Evolutionary conservation across 2,797 vertebrate species (phyloP).

Genomic region (Potorous gilbertii): DNA sequence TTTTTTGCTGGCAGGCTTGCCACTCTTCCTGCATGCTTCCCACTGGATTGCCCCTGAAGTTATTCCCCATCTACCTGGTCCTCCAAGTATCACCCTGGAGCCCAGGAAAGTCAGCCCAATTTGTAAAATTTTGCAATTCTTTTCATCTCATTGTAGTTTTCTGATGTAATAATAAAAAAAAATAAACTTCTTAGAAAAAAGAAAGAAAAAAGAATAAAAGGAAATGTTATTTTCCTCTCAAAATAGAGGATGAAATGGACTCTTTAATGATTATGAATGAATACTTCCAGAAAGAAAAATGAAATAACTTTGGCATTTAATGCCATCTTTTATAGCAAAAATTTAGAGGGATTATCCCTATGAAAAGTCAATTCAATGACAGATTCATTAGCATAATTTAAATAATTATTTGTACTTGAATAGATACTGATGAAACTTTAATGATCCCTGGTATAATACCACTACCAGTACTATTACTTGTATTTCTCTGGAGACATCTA

Average conservation of each 20-base stretch:
- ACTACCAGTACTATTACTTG: slow-evolving; percentile 48
- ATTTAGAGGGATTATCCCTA: background rate
- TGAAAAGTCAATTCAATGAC: background rate
- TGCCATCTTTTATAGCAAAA: background rate
- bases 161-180: background rate
- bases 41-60: too few species aligned
- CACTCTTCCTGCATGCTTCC: background rate
- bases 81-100: background rate
- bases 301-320: background rate
- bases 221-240: background rate
- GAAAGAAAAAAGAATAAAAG: background rate
- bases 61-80: too few species aligned
- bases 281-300: background rate
- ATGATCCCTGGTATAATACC: background rate
- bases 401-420: background rate
- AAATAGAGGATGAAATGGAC: background rate
- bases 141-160: background rate
- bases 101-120: too few species aligned
- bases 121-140: background rate
- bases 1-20: background rate
- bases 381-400: background rate
- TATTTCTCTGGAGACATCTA: slow-evolving; percentile 86
- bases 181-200: slow-evolving; percentile 4
- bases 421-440: background rate
- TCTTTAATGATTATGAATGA: background rate